phyloP scores from a whole-genome alignment of 2,113 vertebrate species.

The Probosciger aterrimus region DNA sequence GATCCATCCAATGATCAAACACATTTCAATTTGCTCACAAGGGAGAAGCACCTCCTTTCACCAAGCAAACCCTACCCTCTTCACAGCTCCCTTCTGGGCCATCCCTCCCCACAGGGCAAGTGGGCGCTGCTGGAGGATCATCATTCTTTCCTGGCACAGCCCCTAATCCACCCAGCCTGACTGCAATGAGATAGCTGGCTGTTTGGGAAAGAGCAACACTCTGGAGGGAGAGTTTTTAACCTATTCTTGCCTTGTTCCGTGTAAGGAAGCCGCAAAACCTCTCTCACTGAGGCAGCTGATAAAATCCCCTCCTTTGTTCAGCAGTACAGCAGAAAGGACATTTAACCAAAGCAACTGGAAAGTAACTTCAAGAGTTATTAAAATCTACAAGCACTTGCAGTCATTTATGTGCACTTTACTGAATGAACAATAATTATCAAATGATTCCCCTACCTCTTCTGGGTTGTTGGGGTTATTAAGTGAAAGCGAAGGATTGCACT shows the following conservation, averaged over 20 bases:
- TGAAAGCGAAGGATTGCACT: not conserved
- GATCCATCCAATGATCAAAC: not conserved
- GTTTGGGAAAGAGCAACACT: not conserved
- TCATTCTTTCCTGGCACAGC: slow-evolving; percentile 48
- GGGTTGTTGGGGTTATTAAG: not conserved
- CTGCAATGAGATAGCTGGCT: not conserved
- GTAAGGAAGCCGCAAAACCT: not conserved
- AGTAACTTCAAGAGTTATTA: not conserved
- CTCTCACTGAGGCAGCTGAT: not conserved
- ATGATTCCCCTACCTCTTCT: not conserved
- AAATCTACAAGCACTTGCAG: not conserved
- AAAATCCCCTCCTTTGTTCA: not conserved
- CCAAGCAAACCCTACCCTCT: not conserved
- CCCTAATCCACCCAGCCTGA: slow-evolving; percentile 17
- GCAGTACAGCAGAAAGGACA: not conserved
- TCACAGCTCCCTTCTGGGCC: slow-evolving; percentile 20
- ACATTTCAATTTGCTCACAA: not conserved
- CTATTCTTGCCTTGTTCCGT: not conserved
- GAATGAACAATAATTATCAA: not conserved
- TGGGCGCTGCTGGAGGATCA: slow-evolving; percentile 9
- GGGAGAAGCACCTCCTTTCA: not conserved
- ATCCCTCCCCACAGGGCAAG: slow-evolving; percentile 9
- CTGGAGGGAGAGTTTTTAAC: not conserved
- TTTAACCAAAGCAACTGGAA: not conserved
- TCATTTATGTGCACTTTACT: not conserved